Percentiles rank a stretch among this genome's conserved stretches.
Conservation (phyloP, 2,888 invertebrate genomes). For the Agrotis segetum region DNA sequence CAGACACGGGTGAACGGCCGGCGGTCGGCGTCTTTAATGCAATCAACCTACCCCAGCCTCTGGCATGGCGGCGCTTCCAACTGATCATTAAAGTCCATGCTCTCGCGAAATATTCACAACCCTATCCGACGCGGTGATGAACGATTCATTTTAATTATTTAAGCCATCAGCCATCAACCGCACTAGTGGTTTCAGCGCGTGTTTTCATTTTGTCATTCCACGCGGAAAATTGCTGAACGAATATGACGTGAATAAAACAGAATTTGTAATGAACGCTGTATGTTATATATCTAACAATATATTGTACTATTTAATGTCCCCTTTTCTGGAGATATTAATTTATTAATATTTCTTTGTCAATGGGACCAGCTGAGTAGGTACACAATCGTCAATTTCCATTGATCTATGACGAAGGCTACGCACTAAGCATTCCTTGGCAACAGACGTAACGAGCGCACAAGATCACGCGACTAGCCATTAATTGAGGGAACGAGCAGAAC, state of each 20-base stretch:
- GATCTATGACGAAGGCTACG: conserved; percentile 32
- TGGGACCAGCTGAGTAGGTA: conserved; percentile 23
- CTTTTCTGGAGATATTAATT: conserved; percentile 3
- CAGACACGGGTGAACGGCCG: conserved; percentile 65
- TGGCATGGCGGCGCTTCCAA: conserved; percentile 41
- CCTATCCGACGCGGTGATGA: conserved; percentile 15
- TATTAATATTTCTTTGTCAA: conserved; percentile 17
- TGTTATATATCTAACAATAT: conserved; percentile 4
- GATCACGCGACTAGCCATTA: conserved; percentile 52
- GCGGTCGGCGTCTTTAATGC: conserved; percentile 66
- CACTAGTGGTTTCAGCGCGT: conserved; percentile 2
- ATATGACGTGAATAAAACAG: conserved; percentile 15
- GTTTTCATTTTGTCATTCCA: conserved; percentile 25
- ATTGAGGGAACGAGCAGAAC: conserved; percentile 37
- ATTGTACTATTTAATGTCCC: too few relatives aligned
- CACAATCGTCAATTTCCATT: conserved; percentile 42
- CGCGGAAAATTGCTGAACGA: conserved; percentile 24
- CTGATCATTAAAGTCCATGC: conserved; percentile 47
- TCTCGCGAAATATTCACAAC: conserved; percentile 39
- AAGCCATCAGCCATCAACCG: conserved; percentile 24
- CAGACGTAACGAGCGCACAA: conserved; percentile 39
- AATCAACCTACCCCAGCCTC: conserved; percentile 58
- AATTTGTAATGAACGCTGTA: conserved; percentile 1
- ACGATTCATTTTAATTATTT: conserved; percentile 46
- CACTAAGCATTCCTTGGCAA: conserved; percentile 32